Base-by-base conservation (phyloP, 2,113 vertebrate species). In the Callocephalon fimbriatum region DNA sequence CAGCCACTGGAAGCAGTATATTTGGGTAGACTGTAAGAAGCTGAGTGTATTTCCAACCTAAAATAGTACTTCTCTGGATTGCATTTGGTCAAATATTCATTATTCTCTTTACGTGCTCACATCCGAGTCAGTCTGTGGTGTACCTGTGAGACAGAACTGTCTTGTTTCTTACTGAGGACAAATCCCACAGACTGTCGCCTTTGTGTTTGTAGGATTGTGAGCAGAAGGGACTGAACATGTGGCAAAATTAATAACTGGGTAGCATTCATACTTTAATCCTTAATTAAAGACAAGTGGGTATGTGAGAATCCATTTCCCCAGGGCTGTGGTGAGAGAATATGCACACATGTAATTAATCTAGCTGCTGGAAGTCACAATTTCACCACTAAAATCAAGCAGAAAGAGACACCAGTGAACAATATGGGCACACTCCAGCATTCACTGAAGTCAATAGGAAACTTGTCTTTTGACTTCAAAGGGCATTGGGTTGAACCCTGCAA, bases 241-340 rank as follows among this genome's bases (percentile, higher is more conserved):
- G 77, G 90, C 42, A 77, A 66, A 94, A 96, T 86, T 76, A 94
- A 45, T 93, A 91, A 47, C 26, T 44, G 63, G 63, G 35, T 86
- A 95, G 32, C 22, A 65, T 95, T 86, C 72, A 37, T 68, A 48
- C 58, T 93, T 84, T 88, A 81, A 91, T 90, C 53, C 63, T 86
- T 96, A 92, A 90, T 96, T 96, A 95, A 96, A 86, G 88, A 88
- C 88, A 92, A 95, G 73, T 65, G 53, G 20, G 47, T 93, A 58
- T 82, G 38, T 95, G 84, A 94, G 40, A 93, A 96, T 90, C 18
- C 84, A 90, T 95, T 95, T 95, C 62, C 53, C 83, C 7, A 66
- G 76, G 61, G 58, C 42, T 76, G 37, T 74, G 62, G 51, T 72
- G 53, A 75, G 80, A 42, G 61, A 62, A 82, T 93, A 86, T 77